Base-by-base conservation (phyloP, 2,888 invertebrate genomes). In the Steinernema hermaphroditum region DNA sequence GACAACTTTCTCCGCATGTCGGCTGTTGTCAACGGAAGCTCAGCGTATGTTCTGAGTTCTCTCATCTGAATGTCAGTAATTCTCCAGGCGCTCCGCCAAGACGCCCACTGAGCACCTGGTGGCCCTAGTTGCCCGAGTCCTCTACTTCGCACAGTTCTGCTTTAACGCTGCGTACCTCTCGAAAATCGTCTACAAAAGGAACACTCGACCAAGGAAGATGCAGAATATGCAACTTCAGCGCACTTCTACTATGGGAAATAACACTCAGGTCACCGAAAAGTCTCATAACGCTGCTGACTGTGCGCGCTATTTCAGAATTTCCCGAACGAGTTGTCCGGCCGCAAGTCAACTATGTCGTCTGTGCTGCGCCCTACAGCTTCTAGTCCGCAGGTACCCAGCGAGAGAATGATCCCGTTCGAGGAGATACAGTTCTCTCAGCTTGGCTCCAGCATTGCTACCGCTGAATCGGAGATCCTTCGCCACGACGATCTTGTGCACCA, bases 121-220 rank as follows among this genome's bases (percentile, higher is more conserved):
- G 9, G 77, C 78, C 8, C 34, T 77, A 22, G 68, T 77, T 4
- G 72, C 70, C 6, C 72, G 77, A 22, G 37, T 77, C 14, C 54
- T 77, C 19, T 77, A 77, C 46, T 77, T 77, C 43, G 75, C 77
- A 6, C 77, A 77, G 69, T 77, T 77, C 34, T 77, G 77, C 70
- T 77, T 77, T 68, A 77, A 77, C 43, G 77, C 77, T 46, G 71
- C 75, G 27, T 78, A 75, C 50, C 69, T 77, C 14, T 72, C 76
- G 22, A 72, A 72, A 12, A 71, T 77, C 68, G 75, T 75, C 16
- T 77, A 77, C 49, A 69, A 72, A 29, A 72, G 77, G 16, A 77
- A 75, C 50, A 69, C 78, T 14, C 62, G 62, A 32, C 62, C 62
- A 16, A 62, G 34, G 19, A 62, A 32, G 12, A 12, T 12, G 62